Evolutionary conservation across 2,888 invertebrate genomes (phyloP), one percentile per base, ranked within the genome.

Genomic region (Sphaeridia pumilis): DNA sequence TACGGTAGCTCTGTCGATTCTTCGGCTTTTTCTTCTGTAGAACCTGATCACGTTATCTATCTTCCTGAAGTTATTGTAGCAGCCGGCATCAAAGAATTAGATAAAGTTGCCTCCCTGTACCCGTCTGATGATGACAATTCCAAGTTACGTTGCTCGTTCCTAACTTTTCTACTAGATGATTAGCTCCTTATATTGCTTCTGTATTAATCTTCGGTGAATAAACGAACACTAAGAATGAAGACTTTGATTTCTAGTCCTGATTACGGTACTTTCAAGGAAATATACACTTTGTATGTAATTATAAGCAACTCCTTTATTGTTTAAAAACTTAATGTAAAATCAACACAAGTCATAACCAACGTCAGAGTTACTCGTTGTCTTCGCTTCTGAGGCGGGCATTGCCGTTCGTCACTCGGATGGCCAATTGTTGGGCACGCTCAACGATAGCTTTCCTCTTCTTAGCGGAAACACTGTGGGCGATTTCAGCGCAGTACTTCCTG

Each of bases 401-500:
- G 48, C 88, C 87, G 75, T 99, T 99, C 59, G 97, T 98, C 48
- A 98, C 82, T 66, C 92, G 81, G 69, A 98, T 87, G 60, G 90
- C 86, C 59, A 98, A 77, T 71, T 97, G 94, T 71, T 92, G 89
- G 1, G 97, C 95, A 59, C 98, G 80, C 73, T 95, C 94, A 10
- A 97, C 94, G 65, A 99, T 97, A 3, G 76, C 76, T 76, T 94
- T 94, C 62, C 98, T 82, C 70, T 95, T 98, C 75, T 90, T 93
- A n/a, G 93, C 88, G 58, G 94, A 94, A 0, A 98, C 97, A 24
- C 83, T 88, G 71, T 95, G 95, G 1, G 94, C 94, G 65, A 99
- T 94, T 77, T 98, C 98, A 24, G 87, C 98, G 71, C 94, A 92
- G 75, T 86, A 98, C 65, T 87, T 87, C 66, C 93, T 80, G 75